A percentile compares a stretch with the other conserved stretches of the same genome.
phyloP scores from a whole-genome alignment of 1,140 invertebrate genomes.

The Andrena cerasifolii region DNA sequence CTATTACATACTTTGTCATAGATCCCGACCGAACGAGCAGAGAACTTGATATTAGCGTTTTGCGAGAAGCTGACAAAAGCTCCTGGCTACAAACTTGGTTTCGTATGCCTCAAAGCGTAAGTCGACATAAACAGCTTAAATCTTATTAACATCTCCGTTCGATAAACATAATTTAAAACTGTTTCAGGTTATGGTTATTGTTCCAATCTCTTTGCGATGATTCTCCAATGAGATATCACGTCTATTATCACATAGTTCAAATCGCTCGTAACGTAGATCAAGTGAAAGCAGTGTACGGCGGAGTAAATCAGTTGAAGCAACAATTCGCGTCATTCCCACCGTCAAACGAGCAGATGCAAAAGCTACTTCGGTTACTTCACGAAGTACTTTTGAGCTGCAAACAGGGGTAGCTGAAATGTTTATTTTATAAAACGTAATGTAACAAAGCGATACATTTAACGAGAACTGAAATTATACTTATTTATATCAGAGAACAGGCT shows the following conservation, averaged over 20 bases:
- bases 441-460: not conserved
- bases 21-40: conserved; percentile 93
- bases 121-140: conserved; percentile 64
- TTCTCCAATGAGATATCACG: conserved; percentile 93
- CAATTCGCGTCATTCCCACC: conserved; percentile 93
- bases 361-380: conserved; percentile 93
- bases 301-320: conserved; percentile 91
- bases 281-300: conserved; percentile 90
- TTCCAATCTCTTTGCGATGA: conserved; percentile 95
- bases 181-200: conserved; percentile 89
- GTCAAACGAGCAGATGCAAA: conserved; percentile 95
- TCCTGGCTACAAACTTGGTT: conserved; percentile 90
- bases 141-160: conserved; percentile 15
- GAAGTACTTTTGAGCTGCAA: conserved; percentile 91
- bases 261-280: conserved; percentile 94
- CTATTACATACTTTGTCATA: conserved; percentile 74
- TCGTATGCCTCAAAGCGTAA: conserved; percentile 94
- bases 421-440: not conserved
- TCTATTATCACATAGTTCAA: conserved; percentile 95
- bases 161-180: not conserved
- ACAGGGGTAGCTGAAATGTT: conserved; percentile 83
- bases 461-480: conserved; percentile 43
- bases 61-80: conserved; percentile 97
- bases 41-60: conserved; percentile 94
- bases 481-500: conserved; percentile 94